phyloP scores from a whole-genome alignment of 2,888 invertebrate species.

The Euzophera pinguis region DNA sequence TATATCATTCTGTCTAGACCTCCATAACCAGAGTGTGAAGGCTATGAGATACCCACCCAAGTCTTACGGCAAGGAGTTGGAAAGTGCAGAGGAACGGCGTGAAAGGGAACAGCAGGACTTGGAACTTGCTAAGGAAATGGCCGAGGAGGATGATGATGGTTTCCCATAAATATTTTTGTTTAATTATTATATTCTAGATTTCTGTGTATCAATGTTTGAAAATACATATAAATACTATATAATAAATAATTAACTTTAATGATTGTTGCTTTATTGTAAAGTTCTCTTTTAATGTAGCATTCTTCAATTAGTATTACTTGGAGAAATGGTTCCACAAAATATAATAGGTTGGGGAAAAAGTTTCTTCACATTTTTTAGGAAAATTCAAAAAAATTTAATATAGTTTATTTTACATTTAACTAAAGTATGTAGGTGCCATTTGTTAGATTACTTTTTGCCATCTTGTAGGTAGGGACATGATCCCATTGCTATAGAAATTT shows the following conservation, averaged over 20 bases:
- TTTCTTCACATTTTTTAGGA: too few relatives aligned
- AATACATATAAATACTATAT: constrained; percentile 34
- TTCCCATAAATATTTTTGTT: constrained; percentile 69
- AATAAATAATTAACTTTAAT: constrained; percentile 28
- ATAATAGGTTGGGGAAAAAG: too few relatives aligned
- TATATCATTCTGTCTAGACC: constrained; percentile 97
- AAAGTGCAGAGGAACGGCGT: constrained; percentile 97
- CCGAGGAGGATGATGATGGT: constrained; percentile 98
- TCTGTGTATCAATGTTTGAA: constrained; percentile 23
- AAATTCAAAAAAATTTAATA: too few relatives aligned
- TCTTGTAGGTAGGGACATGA: too few relatives aligned
- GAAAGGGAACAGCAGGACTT: constrained; percentile 98
- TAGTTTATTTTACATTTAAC: too few relatives aligned
- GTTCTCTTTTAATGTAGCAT: not conserved
- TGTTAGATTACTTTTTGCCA: too few relatives aligned
- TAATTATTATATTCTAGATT: constrained; percentile 23
- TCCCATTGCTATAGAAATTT: too few relatives aligned
- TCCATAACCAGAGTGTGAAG: constrained; percentile 99
- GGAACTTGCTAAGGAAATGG: constrained; percentile 99
- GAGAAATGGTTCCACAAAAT: too few relatives aligned
- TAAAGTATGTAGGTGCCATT: too few relatives aligned
- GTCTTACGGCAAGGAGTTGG: constrained; percentile 98
- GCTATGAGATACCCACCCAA: constrained; percentile 99
- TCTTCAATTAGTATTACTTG: too few relatives aligned
- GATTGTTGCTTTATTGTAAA: constrained; percentile 21